These are phyloP conservation scores for Microplitis mediator DNA, from an alignment of 1,140 invertebrate species.

Conservation along the genomic window DNA sequence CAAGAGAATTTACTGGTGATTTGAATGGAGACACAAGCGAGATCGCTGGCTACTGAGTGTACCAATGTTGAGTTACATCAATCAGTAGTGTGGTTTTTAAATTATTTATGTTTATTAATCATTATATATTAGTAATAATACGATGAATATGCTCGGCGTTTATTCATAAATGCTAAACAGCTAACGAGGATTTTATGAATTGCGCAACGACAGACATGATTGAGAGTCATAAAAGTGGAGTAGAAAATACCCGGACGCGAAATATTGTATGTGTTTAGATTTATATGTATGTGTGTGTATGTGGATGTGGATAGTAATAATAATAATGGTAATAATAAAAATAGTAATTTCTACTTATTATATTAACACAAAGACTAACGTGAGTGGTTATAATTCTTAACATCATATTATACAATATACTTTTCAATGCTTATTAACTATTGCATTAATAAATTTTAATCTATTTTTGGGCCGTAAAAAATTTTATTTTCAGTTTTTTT, in stretches of 20 bases:
- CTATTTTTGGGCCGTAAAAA: neutral
- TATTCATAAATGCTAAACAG: neutral
- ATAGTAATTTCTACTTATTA: too few relatives aligned
- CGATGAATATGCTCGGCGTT: neutral
- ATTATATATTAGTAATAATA: neutral
- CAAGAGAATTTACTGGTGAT: neutral
- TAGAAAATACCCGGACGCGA: constrained; percentile 23
- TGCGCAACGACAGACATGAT: constrained; percentile 23
- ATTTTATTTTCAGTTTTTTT: neutral
- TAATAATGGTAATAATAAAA: too few relatives aligned
- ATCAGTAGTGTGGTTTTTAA: neutral
- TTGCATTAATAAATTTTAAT: neutral
- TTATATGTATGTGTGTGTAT: too few relatives aligned
- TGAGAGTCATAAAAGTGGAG: constrained; percentile 27
- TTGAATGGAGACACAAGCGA: constrained; percentile 14
- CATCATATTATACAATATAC: too few relatives aligned
- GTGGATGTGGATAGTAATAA: too few relatives aligned
- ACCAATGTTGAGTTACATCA: neutral
- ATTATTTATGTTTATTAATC: neutral
- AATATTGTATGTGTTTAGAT: too few relatives aligned
- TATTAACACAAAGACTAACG: too few relatives aligned
- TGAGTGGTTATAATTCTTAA: too few relatives aligned
- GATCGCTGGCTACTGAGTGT: neutral
- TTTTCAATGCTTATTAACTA: neutral
- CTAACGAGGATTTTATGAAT: constrained; percentile 18